Evolutionary conservation across 2,888 invertebrate species (phyloP), one percentile per base, ranked within the genome.

Genomic region (Agonopterix subpropinquella): DNA sequence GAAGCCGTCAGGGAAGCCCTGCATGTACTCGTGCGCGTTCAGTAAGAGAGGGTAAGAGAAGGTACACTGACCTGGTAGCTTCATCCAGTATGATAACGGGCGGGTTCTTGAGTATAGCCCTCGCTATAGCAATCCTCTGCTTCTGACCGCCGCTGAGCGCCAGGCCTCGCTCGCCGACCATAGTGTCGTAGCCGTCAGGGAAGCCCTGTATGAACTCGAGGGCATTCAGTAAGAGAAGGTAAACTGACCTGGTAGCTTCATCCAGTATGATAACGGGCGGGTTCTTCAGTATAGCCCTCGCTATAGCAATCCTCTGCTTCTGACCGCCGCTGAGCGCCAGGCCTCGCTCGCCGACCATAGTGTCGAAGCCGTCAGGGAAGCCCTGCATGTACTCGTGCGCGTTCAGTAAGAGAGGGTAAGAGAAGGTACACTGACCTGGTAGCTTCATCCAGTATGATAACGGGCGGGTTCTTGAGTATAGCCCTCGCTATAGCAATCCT

Each of bases 401-500:
- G 76, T 98, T 97, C 13, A 13, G 13, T 13, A 13, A 13, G 13
- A 13, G 13, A 13, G 1, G 4, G 18, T 18, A 18, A 18, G 18
- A 18, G 18, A 18, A n/a, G 15, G 15, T 15, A 15, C n/a, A 10
- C 39, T 43, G 8, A 95, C 96, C 96, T 96, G 1, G 98, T 98
- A 10, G 98, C 98, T 85, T 98, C 98, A 76, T 98, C 98, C 51
- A 98, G 78, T 67, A 97, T 93, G 45, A 98, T 88, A 50, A 97
- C 90, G 2, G 94, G 92, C 0, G 98, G 98, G 72, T 96, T 92
- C 77, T 98, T 98, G 0, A 99, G 82, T 42, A 98, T 89, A 0
- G 98, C 98, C 49, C 98, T 85, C 0, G 98, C 98, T 54, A 99
- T 98, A 1, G 98, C 98, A 54, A 98, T 94, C 57, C 98, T 89